Conservation (phyloP, 1,140 invertebrate genomes). For the Drosophila chauvacae region DNA sequence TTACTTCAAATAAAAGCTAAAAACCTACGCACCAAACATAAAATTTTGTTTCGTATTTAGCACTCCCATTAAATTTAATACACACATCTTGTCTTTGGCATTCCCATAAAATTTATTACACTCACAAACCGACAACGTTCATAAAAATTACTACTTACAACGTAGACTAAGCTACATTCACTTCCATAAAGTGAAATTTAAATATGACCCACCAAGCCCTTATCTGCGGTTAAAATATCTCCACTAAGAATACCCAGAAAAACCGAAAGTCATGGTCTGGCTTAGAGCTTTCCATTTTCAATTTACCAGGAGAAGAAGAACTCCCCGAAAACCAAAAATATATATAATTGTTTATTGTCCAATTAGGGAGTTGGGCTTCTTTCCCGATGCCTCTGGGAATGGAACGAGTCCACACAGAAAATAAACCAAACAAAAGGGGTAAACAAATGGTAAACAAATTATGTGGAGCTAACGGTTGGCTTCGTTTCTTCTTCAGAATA, state of each 20-base stretch:
- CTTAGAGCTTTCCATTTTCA: constrained; percentile 60
- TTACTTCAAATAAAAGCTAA: too few relatives aligned
- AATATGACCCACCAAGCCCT: constrained; percentile 14
- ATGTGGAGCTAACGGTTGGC: constrained; percentile 67
- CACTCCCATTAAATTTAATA: background rate
- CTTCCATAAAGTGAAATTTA: constrained; percentile 43
- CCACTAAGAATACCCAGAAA: constrained; percentile 39
- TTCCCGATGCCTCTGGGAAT: constrained; percentile 21
- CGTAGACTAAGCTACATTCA: constrained; percentile 10
- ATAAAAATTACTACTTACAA: constrained; percentile 9
- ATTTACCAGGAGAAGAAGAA: constrained; percentile 42
- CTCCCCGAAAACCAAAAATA: constrained; percentile 28
- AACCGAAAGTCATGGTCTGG: constrained; percentile 56
- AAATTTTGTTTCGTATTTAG: background rate
- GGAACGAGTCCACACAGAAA: constrained; percentile 16
- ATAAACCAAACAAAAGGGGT: constrained; percentile 14
- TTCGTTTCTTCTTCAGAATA: constrained; percentile 40
- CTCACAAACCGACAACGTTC: background rate
- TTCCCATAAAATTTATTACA: constrained; percentile 1
- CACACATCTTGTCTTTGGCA: background rate
- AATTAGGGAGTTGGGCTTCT: constrained; percentile 35
- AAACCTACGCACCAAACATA: background rate
- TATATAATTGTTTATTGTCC: constrained; percentile 52
- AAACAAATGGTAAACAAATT: constrained; percentile 49
- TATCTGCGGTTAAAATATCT: constrained; percentile 20